These are phyloP conservation scores for Malacosoma neustria DNA, from an alignment of 2,888 invertebrate genomes.

Conservation along the genomic window DNA sequence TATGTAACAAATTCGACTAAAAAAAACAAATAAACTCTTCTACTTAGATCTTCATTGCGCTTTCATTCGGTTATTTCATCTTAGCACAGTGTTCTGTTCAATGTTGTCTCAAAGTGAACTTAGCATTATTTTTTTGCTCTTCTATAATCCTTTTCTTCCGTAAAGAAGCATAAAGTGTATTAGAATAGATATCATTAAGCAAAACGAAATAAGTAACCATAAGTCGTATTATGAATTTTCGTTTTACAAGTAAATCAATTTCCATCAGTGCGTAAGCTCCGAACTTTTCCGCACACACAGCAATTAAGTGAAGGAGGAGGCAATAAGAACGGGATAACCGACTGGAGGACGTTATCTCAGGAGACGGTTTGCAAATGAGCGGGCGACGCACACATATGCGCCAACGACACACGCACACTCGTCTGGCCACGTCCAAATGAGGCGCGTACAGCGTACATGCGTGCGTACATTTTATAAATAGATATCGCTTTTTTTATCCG, in stretches of 20 bases:
- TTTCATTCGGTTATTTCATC: too few relatives aligned
- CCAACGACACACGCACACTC: constrained; percentile 33
- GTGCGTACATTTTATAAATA: constrained; percentile 73
- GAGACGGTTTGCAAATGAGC: constrained; percentile 76
- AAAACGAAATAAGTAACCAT: too few relatives aligned
- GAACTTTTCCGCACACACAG: constrained; percentile 65
- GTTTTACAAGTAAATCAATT: constrained; percentile 59
- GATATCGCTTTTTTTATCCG: constrained; percentile 75
- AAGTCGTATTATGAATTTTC: constrained; percentile 51
- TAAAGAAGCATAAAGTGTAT: constrained; percentile 5
- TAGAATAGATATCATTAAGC: constrained; percentile 20
- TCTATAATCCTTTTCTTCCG: constrained; percentile 7
- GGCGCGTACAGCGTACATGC: constrained; percentile 50
- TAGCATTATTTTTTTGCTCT: neutral
- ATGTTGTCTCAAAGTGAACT: too few relatives aligned
- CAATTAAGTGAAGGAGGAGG: constrained; percentile 69
- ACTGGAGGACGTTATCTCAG: constrained; percentile 71
- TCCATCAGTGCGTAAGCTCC: constrained; percentile 54
- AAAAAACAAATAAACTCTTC: too few relatives aligned
- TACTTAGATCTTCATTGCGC: too few relatives aligned
- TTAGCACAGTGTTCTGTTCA: too few relatives aligned
- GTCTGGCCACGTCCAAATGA: constrained; percentile 43
- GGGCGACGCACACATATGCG: constrained; percentile 46
- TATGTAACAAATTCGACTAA: too few relatives aligned
- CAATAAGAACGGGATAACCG: constrained; percentile 72